Evolutionary conservation across 2,888 invertebrate species (phyloP).

Genomic region (Latrodectus elegans): DNA sequence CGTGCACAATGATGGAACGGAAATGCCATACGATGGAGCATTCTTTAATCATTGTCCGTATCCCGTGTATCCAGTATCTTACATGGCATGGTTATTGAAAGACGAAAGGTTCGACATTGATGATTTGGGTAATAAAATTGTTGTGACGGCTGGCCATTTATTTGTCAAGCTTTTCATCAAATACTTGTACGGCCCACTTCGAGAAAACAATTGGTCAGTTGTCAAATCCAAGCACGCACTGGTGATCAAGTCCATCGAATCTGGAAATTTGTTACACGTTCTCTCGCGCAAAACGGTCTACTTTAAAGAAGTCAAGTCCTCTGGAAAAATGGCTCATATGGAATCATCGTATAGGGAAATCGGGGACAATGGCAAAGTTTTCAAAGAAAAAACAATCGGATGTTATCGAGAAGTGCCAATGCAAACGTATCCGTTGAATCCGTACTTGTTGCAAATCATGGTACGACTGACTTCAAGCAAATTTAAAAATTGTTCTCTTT

Average conservation of each 20-base stretch:
- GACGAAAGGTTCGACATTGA: constrained; percentile 25
- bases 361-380: constrained; percentile 7
- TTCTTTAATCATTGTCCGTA: constrained; percentile 26
- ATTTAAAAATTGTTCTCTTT: neutral
- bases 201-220: neutral
- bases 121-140: no score
- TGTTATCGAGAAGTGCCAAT: constrained; percentile 10
- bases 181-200: constrained; percentile 29
- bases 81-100: constrained; percentile 4
- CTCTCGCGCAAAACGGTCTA: constrained; percentile 33
- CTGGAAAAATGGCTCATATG: neutral
- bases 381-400: constrained; percentile 13
- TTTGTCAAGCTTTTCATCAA: constrained; percentile 31
- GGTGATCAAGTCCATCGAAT: constrained; percentile 39
- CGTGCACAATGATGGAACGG: neutral
- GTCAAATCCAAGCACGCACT: constrained; percentile 9
- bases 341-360: constrained; percentile 3
- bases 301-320: neutral
- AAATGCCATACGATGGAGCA: neutral
- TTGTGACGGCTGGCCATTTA: no score
- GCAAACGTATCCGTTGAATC: constrained; percentile 19
- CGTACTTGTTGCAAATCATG: constrained; percentile 9
- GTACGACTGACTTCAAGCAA: constrained; percentile 24
- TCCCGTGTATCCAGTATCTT: neutral
- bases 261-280: constrained; percentile 20